Evolutionary conservation across 2,113 vertebrate species (phyloP), one percentile per base, ranked within the genome.

Genomic region (Pogonocichla stellata): DNA sequence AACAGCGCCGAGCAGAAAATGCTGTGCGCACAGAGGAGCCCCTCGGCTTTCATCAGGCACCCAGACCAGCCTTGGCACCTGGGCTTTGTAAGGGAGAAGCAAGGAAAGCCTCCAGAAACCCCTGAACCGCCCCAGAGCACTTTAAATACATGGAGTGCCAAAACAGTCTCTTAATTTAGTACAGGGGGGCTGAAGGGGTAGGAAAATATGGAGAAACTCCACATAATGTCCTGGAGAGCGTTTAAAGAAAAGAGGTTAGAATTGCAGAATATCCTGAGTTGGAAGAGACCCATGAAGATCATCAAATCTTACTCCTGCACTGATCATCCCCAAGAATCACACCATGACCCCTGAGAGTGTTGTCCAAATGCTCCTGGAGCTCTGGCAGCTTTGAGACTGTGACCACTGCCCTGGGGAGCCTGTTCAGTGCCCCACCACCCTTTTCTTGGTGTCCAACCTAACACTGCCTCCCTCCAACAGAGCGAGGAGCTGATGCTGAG

Each of bases 81-180:
- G 77, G 50, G 57, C 57, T 80, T 88, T 74, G 84, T 57, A 70
- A 83, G 40, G 67, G 53, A 86, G 90, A 90, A 91, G 11, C 6
- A 48, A 53, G 38, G 36, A 36, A 86, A 92, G 36, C 33, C 65
- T 79, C 66, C 28, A 65, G 48, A 85, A 77, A 5, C 5, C 71
- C 40, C 38, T 51, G 65, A 38, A 13, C 13, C 14, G 24, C 31
- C 34, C 53, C 62, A 34, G 20, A 64, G 29, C 29, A 31, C 62
- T 72, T 38, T 7, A n/a, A 47, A 71, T 64, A 50, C 11, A 8
- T 5, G 36, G 36, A 70, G 57, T 73, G 84, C 75, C 74, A 73
- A 77, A 66, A 48, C 25, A 47, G 8, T 23, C 45, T 65, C 45
- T 50, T 65, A 38, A 43, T 91, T 71, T 87, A 57, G 38, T 23